phyloP scores from a whole-genome alignment of 2,797 vertebrate species.

The Ceyx erithaca region DNA sequence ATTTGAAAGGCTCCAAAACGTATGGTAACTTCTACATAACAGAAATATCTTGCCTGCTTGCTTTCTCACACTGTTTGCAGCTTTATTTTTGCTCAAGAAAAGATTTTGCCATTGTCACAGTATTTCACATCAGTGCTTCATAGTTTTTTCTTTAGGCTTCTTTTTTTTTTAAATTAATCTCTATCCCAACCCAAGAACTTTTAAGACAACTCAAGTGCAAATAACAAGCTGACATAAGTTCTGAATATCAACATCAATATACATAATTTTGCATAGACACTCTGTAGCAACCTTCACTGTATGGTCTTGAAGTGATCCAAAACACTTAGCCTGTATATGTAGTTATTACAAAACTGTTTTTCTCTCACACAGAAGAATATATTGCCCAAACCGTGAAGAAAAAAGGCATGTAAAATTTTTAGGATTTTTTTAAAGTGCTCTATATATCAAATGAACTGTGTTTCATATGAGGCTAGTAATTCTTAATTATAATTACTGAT shows the following conservation, averaged over 20 bases:
- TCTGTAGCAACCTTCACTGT: slow-evolving; percentile 36
- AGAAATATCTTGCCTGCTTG: neutral
- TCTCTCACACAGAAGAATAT: neutral
- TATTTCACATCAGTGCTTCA: neutral
- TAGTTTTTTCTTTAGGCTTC: neutral
- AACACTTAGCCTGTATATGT: neutral
- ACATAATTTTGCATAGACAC: slow-evolving; percentile 45
- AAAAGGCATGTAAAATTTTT: slow-evolving; percentile 6
- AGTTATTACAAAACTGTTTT: slow-evolving; percentile 17
- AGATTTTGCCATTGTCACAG: neutral
- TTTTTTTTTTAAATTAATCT: neutral
- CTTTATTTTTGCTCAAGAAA: slow-evolving; percentile 1
- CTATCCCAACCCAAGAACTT: slow-evolving; percentile 30
- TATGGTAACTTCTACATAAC: slow-evolving; percentile 5
- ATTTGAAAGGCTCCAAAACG: slow-evolving; percentile 35
- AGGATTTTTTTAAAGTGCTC: neutral
- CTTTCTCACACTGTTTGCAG: neutral
- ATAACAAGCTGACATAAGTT: slow-evolving; percentile 42
- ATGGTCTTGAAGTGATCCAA: neutral
- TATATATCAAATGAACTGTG: neutral
- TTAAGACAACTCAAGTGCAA: slow-evolving; percentile 44
- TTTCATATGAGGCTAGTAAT: slow-evolving; percentile 9
- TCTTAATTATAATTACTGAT: slow-evolving; percentile 69
- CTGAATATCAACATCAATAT: slow-evolving; percentile 1
- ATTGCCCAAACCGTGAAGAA: neutral